Evolutionary conservation across 2,888 invertebrate genomes (phyloP), one percentile per base, ranked within the genome.

Genomic region (Eristalis tenax): DNA sequence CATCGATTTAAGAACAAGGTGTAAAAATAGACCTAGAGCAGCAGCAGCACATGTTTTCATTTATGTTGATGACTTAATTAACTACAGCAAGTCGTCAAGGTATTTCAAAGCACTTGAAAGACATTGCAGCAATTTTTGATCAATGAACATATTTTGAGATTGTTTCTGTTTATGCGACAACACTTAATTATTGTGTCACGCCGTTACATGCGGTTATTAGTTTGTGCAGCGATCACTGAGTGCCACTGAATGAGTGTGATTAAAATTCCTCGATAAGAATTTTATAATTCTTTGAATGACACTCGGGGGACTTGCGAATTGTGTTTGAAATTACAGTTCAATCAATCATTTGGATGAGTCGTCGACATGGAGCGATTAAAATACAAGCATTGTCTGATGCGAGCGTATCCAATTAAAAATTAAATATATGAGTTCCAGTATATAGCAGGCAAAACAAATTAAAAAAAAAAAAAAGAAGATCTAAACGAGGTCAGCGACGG

Each of bases 401-500:
- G n/a, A 59, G 43, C 50, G 26, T 8, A 61, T 68, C 18, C 68
- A 79, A 77, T 38, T 32, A 73, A 40, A 68, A 35, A 5, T 11
- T 35, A 38, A 65, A 38, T 40, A 76, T 63, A 57, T 10, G 50
- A 18, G 1, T 18, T 6, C 18, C 18, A 8, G 32, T 32, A 2
- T 35, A 61, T 15, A 57, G 65, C 50, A 43, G 28, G 28, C 28
- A 50, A 75, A 8, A 69, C 26, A 59, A 18, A 76, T 69, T 64
- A 4, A 59, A 71, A 70, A 73, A 77, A 73, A 82, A 57, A 70
- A 64, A 63, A 22, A 43, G 57, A 61, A 11, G 78, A 74, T 79
- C 83, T 79, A 73, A 87, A 68, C 64, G 75, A 83, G 86, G 86
- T 83, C 83, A 86, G 77, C 73, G 73, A 28, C 8, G 26, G 59